phyloP scores from a whole-genome alignment of 2,888 invertebrate genomes.

The Lagria hirta region DNA sequence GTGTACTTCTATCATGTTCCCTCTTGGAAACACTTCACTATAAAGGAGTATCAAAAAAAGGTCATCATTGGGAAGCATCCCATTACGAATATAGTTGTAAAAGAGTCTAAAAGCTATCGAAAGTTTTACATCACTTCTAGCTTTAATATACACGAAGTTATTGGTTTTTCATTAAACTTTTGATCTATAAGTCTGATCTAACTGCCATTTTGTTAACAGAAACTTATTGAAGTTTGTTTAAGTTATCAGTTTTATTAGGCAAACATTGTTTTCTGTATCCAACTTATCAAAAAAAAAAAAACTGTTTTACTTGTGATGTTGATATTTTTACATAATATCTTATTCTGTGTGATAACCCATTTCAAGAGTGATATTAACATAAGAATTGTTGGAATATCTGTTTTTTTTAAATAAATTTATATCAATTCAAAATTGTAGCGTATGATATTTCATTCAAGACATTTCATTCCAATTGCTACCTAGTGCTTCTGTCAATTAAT shows the following conservation, averaged over 20 bases:
- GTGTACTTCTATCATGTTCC: conserved; percentile 50
- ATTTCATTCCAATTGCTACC: too few species aligned
- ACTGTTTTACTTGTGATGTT: conserved; percentile 11
- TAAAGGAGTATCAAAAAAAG: conserved; percentile 46
- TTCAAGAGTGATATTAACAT: conserved; percentile 8
- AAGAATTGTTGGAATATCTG: not conserved
- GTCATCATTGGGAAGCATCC: conserved; percentile 49
- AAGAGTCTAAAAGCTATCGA: conserved; percentile 44
- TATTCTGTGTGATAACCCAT: conserved; percentile 3
- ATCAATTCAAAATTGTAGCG: too few species aligned
- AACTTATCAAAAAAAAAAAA: too few species aligned
- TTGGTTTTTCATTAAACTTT: conserved; percentile 32
- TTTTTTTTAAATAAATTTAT: conserved; percentile 3
- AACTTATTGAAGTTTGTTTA: conserved; percentile 3
- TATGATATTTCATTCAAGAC: too few species aligned
- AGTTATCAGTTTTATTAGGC: too few species aligned
- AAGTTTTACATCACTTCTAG: conserved; percentile 49
- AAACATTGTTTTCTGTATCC: too few species aligned
- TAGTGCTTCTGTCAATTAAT: too few species aligned
- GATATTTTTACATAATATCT: conserved; percentile 13
- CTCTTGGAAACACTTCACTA: conserved; percentile 50
- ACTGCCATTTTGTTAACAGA: conserved; percentile 3
- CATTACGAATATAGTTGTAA: conserved; percentile 48
- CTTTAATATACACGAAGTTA: conserved; percentile 48
- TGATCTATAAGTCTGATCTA: conserved; percentile 7